These are phyloP conservation scores for Brevipalpus yothersi DNA, from an alignment of 1,140 invertebrate species.

Conservation along the genomic window DNA sequence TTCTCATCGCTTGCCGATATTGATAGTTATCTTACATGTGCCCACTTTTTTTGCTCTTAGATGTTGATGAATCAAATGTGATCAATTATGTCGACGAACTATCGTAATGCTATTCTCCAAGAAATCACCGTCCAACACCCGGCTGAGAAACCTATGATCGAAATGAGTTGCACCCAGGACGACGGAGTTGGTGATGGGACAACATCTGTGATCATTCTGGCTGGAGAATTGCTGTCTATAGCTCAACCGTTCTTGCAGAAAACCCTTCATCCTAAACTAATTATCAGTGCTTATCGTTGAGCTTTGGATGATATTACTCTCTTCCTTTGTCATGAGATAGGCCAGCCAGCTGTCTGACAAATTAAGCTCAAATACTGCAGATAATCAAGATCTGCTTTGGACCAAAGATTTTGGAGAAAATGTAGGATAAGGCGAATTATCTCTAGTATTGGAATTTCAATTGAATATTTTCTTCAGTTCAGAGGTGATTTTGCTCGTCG, in stretches of 20 bases:
- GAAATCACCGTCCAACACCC: constrained; percentile 97
- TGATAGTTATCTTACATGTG: neutral
- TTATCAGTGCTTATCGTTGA: constrained; percentile 78
- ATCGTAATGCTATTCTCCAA: constrained; percentile 93
- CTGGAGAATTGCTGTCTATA: constrained; percentile 77
- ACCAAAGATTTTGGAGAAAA: constrained; percentile 87
- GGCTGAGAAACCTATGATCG: constrained; percentile 96
- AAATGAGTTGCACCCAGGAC: constrained; percentile 95
- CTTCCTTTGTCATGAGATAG: constrained; percentile 37
- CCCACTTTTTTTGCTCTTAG: constrained; percentile 17
- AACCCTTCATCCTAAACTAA: constrained; percentile 88
- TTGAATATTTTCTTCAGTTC: constrained; percentile 5
- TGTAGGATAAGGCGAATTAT: neutral
- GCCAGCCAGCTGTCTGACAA: constrained; percentile 44
- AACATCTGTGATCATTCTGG: constrained; percentile 88
- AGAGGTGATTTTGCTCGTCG: constrained; percentile 66
- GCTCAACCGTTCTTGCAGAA: constrained; percentile 80
- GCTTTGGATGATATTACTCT: constrained; percentile 78
- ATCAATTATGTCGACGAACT: constrained; percentile 98
- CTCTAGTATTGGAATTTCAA: neutral
- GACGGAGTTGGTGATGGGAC: constrained; percentile 99
- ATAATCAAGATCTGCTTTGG: constrained; percentile 79
- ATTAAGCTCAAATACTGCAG: constrained; percentile 55
- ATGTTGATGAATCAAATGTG: constrained; percentile 99
- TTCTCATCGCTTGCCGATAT: neutral